Conservation (phyloP, 1,140 invertebrate species). For the Drosophila kepulauana region DNA sequence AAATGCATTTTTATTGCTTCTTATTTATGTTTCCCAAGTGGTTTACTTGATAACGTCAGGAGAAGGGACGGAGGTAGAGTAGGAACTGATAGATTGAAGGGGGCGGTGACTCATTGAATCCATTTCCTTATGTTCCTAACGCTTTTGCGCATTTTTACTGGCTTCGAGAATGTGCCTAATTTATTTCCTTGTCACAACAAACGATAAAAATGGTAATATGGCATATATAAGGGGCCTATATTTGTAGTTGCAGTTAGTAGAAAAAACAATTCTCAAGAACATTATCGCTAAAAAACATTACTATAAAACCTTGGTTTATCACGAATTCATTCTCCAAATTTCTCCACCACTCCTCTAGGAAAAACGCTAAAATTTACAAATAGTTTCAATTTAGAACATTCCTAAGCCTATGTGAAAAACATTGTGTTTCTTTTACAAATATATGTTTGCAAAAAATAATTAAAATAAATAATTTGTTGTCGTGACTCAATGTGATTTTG, state of each 20-base stretch:
- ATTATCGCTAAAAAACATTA: neutral
- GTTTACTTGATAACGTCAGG: neutral
- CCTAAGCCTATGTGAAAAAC: too few species aligned
- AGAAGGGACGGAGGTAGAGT: neutral
- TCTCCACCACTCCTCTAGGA: too few species aligned
- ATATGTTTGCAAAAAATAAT: too few species aligned
- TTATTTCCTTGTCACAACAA: constrained; percentile 13
- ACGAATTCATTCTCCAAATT: too few species aligned
- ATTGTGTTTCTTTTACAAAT: too few species aligned
- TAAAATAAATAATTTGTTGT: too few species aligned
- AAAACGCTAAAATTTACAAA: too few species aligned
- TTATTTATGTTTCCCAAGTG: constrained; percentile 11
- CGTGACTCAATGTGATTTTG: too few species aligned
- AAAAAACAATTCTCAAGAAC: neutral
- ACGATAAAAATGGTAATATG: neutral
- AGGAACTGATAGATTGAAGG: too few species aligned
- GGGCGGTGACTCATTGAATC: neutral
- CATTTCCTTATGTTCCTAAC: neutral
- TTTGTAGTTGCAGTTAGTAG: neutral
- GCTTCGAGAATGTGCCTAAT: neutral
- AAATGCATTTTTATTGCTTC: constrained; percentile 23
- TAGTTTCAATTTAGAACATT: too few species aligned
- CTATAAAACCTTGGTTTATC: too few species aligned
- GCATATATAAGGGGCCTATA: neutral
- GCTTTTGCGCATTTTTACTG: constrained; percentile 6